phyloP scores from a whole-genome alignment of 2,797 vertebrate species.

The Leuciscus waleckii region DNA sequence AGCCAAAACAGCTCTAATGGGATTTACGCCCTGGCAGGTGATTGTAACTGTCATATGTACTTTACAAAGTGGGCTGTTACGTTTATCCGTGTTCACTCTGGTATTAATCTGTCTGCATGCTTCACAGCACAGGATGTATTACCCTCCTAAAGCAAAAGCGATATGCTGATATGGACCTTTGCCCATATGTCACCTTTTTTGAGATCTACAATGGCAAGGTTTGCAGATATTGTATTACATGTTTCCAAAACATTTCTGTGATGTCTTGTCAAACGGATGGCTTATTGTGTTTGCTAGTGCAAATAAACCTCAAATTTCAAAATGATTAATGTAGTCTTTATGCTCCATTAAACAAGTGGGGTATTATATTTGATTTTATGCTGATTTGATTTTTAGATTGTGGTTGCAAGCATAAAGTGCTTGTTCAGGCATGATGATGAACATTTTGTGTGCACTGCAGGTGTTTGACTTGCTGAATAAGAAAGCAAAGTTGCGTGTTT shows the following conservation, averaged over 20 bases:
- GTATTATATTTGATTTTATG: background rate
- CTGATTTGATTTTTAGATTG: conserved; percentile 7
- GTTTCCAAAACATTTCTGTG: background rate
- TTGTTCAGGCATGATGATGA: background rate
- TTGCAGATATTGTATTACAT: conserved; percentile 31
- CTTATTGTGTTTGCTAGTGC: background rate
- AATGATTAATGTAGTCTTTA: background rate
- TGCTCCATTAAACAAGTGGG: background rate
- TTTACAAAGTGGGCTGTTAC: background rate
- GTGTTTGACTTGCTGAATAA: conserved; percentile 96
- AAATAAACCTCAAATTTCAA: background rate
- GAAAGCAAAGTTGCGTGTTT: conserved; percentile 89
- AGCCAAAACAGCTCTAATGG: conserved; percentile 89
- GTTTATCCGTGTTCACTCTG: background rate
- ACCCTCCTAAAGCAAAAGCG: conserved; percentile 82
- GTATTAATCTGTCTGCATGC: background rate
- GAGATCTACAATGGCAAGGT: conserved; percentile 99
- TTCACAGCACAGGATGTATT: conserved; percentile 89
- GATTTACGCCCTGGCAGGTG: conserved; percentile 94
- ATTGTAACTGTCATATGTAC: conserved; percentile 60
- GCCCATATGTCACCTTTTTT: conserved; percentile 92
- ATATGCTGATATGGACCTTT: conserved; percentile 80
- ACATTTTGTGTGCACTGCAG: conserved; percentile 68
- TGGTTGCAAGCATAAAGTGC: background rate
- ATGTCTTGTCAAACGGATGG: background rate